A percentile compares a stretch with the other conserved stretches of the same genome.
phyloP scores from a whole-genome alignment of 2,888 invertebrate genomes.

The Campaea margaritaria region DNA sequence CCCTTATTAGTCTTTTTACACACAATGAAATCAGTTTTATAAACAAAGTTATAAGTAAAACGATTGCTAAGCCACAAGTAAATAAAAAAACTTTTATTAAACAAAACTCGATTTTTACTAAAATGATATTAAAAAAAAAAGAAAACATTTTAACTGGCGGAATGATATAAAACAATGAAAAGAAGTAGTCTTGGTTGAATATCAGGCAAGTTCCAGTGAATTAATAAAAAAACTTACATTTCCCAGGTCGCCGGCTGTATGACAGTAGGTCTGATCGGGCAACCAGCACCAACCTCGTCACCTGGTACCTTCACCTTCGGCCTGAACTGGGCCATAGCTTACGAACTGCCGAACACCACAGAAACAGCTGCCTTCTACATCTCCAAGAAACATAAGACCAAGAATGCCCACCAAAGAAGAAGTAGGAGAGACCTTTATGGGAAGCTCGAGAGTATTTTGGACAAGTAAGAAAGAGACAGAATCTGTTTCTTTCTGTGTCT shows the following conservation, averaged over 20 bases:
- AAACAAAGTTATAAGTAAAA: too few species aligned
- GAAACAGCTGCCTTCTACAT: slow-evolving; percentile 68
- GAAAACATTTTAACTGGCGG: too few species aligned
- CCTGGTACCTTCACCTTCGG: slow-evolving; percentile 87
- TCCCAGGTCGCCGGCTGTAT: slow-evolving; percentile 84
- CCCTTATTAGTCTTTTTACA: too few species aligned
- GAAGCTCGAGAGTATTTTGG: slow-evolving; percentile 88
- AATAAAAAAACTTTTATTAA: too few species aligned
- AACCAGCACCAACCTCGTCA: slow-evolving; percentile 77
- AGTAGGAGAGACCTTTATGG: slow-evolving; percentile 88
- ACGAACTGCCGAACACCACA: slow-evolving; percentile 85
- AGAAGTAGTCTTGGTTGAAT: too few species aligned
- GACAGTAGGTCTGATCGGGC: slow-evolving; percentile 85
- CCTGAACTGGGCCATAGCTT: slow-evolving; percentile 89
- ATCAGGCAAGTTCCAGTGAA: too few species aligned
- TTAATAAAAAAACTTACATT: not conserved
- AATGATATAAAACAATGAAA: too few species aligned
- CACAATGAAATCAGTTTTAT: too few species aligned
- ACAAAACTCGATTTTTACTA: too few species aligned
- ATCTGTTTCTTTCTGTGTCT: too few species aligned
- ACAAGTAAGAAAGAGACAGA: slow-evolving; percentile 86
- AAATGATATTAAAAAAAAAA: too few species aligned
- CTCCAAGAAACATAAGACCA: slow-evolving; percentile 56
- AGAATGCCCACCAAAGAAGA: slow-evolving; percentile 83
- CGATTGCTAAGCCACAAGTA: too few species aligned